Conservation (phyloP, 2,888 invertebrate species). For the Machimus rusticus region DNA sequence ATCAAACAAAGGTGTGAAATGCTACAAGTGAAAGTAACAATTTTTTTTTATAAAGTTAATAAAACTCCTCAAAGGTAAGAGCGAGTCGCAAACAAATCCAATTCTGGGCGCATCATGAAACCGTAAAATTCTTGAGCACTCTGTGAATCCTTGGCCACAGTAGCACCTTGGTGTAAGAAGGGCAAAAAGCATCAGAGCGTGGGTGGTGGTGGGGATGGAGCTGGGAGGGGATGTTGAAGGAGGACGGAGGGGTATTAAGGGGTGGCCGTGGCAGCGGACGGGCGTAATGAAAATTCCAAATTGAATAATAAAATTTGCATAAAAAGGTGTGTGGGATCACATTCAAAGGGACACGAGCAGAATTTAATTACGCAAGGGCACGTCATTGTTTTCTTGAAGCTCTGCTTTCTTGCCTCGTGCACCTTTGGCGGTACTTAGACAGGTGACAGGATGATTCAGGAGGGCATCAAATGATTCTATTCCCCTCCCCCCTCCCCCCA, state of each 20-base stretch:
- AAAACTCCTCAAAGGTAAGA: not conserved
- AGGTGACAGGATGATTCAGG: slow-evolving; percentile 21
- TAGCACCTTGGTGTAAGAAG: not conserved
- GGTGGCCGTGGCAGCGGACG: not conserved
- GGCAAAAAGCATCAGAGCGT: not conserved
- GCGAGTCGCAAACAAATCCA: not conserved
- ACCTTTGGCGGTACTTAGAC: slow-evolving; percentile 6
- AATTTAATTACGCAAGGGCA: slow-evolving; percentile 28
- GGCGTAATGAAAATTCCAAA: slow-evolving; percentile 33
- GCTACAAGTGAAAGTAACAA: not conserved
- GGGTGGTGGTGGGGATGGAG: not conserved
- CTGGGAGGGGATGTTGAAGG: not conserved
- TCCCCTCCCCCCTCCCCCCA: too few relatives aligned
- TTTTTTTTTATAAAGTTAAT: not conserved
- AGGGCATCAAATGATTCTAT: slow-evolving; percentile 17
- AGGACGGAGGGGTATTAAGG: not conserved
- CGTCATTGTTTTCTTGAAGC: not conserved
- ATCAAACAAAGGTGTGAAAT: not conserved
- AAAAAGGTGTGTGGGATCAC: slow-evolving; percentile 29
- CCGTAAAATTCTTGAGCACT: not conserved
- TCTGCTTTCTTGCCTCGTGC: not conserved
- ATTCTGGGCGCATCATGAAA: not conserved
- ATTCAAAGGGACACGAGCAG: slow-evolving; percentile 10
- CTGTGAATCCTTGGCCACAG: not conserved
- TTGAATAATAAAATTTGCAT: slow-evolving; percentile 37